Evolutionary conservation across 2,113 vertebrate genomes (phyloP), one percentile per base, ranked within the genome.

Genomic region (Leptodactylus fuscus): DNA sequence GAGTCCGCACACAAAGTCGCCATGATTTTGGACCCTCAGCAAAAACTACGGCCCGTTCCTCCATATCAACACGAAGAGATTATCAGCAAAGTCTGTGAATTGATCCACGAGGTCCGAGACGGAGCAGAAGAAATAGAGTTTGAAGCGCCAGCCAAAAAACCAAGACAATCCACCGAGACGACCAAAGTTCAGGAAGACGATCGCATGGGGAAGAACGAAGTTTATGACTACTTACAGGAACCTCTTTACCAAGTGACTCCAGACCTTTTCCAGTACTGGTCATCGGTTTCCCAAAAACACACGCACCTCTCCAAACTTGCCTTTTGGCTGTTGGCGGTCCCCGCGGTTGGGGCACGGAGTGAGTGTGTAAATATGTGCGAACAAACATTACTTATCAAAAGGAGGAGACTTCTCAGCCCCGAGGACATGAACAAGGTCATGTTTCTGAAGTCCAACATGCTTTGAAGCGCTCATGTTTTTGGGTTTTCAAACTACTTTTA

Each of bases 341-440:
- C 98, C 0, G 97, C 98, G 2, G 97, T 99, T 81, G 98, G 97
- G 78, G 95, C 97, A 82, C 93, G 97, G 73, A 95, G 94, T 0
- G 96, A 97, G 88, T 98, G 96, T 85, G 94, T 97, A 87, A 96
- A 94, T 89, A 97, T 97, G 94, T 98, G 97, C 65, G 96, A 98
- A 90, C 97, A 99, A 91, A 97, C 96, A 6, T 93, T 99, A 90
- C 95, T 96, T 0, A 96, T 99, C 93, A 98, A 97, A 91, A 93
- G 95, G 93, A 95, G 94, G 91, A 95, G 97, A 69, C 96, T 98
- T 88, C 97, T 99, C 76, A 97, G 96, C 67, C 94, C 96, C 0
- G 98, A 99, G 91, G 97, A 99, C 87, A 98, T 98, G 96, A 99
- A 99, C 95, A 99, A 98, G 90, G 97, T 99, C 71, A 97, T 99